A percentile compares a stretch with the other conserved stretches of the same genome.
Conservation (phyloP, 2,113 vertebrate species). For the Entelurus aequoreus region DNA sequence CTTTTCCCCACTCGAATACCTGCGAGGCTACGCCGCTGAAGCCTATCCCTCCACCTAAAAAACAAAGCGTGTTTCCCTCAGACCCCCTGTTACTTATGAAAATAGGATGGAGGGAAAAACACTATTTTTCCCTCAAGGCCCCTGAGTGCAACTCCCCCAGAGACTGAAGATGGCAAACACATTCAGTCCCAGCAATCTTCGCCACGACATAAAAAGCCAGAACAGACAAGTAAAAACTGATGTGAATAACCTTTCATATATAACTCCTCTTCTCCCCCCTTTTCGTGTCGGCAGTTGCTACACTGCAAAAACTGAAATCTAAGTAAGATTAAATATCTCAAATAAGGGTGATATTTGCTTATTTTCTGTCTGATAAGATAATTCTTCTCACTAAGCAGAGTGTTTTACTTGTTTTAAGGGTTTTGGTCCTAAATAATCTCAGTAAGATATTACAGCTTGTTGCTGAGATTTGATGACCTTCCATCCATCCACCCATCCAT, state of each 20-base stretch:
- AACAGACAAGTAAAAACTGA: slow-evolving; percentile 11
- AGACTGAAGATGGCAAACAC: slow-evolving; percentile 43
- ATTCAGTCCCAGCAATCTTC: slow-evolving; percentile 27
- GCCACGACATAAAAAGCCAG: slow-evolving; percentile 16
- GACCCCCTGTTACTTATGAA: slow-evolving; percentile 9
- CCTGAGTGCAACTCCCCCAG: slow-evolving; percentile 7
- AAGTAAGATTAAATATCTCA: too few species aligned
- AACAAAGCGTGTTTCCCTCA: not conserved
- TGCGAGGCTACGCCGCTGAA: not conserved
- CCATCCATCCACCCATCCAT: too few species aligned
- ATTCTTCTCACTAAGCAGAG: too few species aligned
- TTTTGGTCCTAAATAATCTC: too few species aligned
- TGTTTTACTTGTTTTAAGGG: too few species aligned
- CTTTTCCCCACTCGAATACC: not conserved
- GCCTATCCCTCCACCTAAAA: not conserved
- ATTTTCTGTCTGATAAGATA: too few species aligned
- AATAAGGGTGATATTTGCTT: too few species aligned
- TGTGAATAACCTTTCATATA: slow-evolving; percentile 5
- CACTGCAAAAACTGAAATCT: too few species aligned
- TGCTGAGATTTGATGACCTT: too few species aligned
- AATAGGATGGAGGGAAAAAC: slow-evolving; percentile 28
- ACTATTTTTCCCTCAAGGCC: slow-evolving; percentile 14
- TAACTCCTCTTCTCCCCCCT: too few species aligned
- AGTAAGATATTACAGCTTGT: too few species aligned
- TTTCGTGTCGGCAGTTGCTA: too few species aligned